phyloP scores from a whole-genome alignment of 2,113 vertebrate species.

The Actenoides hombroni region DNA sequence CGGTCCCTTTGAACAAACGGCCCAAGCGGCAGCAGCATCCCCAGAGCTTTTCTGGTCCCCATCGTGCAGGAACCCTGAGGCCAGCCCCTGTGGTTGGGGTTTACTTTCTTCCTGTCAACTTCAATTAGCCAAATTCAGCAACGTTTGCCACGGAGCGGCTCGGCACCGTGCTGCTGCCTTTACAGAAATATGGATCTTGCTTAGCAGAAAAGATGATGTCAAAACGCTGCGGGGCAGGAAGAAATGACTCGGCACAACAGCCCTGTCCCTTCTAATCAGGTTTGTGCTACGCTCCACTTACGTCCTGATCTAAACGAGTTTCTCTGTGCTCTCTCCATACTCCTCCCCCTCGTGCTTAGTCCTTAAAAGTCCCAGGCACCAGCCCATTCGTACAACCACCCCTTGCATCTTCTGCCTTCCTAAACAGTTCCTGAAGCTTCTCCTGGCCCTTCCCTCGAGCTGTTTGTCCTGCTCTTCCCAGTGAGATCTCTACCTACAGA shows the following conservation, averaged over 20 bases:
- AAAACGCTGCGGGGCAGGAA: neutral
- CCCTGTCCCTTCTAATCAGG: neutral
- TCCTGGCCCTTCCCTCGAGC: neutral
- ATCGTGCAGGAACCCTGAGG: neutral
- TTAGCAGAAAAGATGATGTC: neutral
- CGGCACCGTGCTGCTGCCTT: neutral
- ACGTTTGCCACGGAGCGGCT: neutral
- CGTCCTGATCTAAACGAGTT: neutral
- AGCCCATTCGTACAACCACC: neutral
- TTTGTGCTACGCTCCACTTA: neutral
- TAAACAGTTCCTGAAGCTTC: neutral
- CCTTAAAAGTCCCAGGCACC: neutral
- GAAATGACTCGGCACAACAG: neutral
- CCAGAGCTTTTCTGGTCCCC: neutral
- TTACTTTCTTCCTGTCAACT: neutral
- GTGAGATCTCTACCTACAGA: neutral
- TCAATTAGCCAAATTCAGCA: neutral
- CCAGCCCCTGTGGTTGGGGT: neutral
- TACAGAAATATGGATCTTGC: neutral
- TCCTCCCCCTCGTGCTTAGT: neutral
- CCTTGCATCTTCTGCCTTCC: neutral
- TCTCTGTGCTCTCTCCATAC: neutral
- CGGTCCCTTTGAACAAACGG: neutral
- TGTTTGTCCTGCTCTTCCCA: neutral
- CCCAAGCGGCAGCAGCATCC: neutral